phyloP scores from a whole-genome alignment of 2,113 vertebrate genomes.

The Lophura nycthemera region DNA sequence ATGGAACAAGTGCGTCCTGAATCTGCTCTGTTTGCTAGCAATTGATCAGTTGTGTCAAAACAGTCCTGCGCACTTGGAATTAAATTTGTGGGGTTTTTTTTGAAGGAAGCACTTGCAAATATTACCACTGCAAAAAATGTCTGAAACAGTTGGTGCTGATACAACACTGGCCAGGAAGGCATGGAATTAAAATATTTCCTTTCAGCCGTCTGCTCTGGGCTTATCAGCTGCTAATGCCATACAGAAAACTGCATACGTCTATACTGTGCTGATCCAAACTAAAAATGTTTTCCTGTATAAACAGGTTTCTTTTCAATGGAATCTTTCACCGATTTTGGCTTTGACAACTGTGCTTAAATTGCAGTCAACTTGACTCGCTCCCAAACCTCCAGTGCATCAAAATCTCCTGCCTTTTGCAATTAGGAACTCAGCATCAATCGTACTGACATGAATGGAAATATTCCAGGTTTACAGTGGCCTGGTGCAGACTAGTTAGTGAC shows the following conservation, averaged over 20 bases:
- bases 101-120: constrained; percentile 43
- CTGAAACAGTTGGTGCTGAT: constrained; percentile 55
- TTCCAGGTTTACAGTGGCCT: not conserved
- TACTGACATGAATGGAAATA: not conserved
- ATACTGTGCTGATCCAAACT: not conserved
- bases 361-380: not conserved
- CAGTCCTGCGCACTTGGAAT: constrained; percentile 43
- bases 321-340: not conserved
- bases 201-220: not conserved
- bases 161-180: constrained; percentile 21
- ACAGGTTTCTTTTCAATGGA: not conserved
- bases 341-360: not conserved
- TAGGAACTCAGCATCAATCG: not conserved
- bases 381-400: not conserved
- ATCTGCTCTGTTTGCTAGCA: constrained; percentile 53
- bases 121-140: constrained; percentile 11
- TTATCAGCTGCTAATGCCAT: constrained; percentile 37
- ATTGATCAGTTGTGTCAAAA: constrained; percentile 55
- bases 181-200: constrained; percentile 38
- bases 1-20: constrained; percentile 41
- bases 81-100: constrained; percentile 4
- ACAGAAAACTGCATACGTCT: constrained; percentile 10
- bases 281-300: not conserved
- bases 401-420: not conserved
- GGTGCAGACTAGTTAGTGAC: not conserved